These are phyloP conservation scores for Pedionomus torquatus DNA, from an alignment of 2,113 vertebrate genomes.

Conservation along the genomic window DNA sequence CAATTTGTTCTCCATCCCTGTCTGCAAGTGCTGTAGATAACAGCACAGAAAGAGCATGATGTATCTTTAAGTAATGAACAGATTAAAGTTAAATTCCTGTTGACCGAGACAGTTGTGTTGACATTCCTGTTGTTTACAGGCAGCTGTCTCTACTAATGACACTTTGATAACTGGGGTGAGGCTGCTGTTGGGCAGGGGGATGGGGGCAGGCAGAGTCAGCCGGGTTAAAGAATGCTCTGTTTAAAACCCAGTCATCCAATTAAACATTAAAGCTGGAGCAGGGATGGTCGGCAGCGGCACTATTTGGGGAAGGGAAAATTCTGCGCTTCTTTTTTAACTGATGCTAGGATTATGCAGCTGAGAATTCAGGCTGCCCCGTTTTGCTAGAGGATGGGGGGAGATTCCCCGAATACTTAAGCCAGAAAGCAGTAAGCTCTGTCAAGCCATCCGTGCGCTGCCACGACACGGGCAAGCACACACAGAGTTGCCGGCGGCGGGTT, in stretches of 20 bases:
- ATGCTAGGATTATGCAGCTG: neutral
- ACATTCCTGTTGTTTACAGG: constrained; percentile 75
- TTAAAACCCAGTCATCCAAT: constrained; percentile 56
- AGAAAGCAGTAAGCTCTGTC: constrained; percentile 51
- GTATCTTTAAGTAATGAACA: constrained; percentile 73
- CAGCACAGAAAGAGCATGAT: constrained; percentile 28
- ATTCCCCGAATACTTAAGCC: constrained; percentile 45
- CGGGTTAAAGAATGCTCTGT: constrained; percentile 68
- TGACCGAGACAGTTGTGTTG: constrained; percentile 67
- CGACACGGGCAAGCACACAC: constrained; percentile 12
- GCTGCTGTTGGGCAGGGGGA: constrained; percentile 54
- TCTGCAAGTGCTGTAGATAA: constrained; percentile 65
- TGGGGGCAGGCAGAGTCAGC: constrained; percentile 41
- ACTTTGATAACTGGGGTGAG: constrained; percentile 74
- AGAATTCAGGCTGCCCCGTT: constrained; percentile 52
- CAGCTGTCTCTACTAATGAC: constrained; percentile 76
- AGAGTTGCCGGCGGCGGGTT: neutral
- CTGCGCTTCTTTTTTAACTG: constrained; percentile 23
- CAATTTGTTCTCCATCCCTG: constrained; percentile 46
- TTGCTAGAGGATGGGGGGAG: constrained; percentile 19
- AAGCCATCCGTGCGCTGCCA: neutral
- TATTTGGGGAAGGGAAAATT: neutral
- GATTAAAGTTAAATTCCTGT: constrained; percentile 77
- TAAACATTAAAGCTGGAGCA: constrained; percentile 42
- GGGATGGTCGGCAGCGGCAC: neutral